These are phyloP conservation scores for Leptodactylus fallax DNA, from an alignment of 2,797 vertebrate genomes.

Conservation along the genomic window DNA sequence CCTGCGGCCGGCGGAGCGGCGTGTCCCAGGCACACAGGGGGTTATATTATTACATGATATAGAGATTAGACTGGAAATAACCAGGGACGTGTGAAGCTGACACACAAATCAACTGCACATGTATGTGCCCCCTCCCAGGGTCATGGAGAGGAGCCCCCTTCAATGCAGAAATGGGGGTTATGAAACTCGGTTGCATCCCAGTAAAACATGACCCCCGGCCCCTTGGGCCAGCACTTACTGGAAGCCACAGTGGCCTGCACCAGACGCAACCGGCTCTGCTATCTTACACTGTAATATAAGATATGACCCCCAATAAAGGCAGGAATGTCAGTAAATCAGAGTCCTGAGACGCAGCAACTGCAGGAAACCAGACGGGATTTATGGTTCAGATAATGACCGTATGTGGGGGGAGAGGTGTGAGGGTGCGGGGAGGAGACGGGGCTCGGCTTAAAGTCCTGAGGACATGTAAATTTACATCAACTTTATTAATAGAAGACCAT, in stretches of 20 bases:
- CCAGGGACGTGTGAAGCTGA: not conserved
- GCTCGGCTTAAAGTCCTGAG: too few relatives aligned
- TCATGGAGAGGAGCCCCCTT: not conserved
- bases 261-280: not conserved
- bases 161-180: not conserved
- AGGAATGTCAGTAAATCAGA: constrained; percentile 16
- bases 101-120: not conserved
- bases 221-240: not conserved
- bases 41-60: constrained; percentile 12
- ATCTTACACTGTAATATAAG: constrained; percentile 4
- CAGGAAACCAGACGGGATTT: not conserved
- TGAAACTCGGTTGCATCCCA: not conserved
- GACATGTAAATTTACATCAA: too few relatives aligned
- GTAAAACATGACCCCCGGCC: not conserved
- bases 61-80: too few relatives aligned
- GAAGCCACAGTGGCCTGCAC: not conserved
- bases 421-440: not conserved
- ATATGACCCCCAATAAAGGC: not conserved
- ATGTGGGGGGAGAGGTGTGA: too few relatives aligned
- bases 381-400: not conserved
- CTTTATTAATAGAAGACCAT: not conserved
- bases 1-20: too few relatives aligned
- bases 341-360: too few relatives aligned
- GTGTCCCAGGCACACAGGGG: constrained; percentile 11
- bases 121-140: not conserved